Conservation (phyloP, 2,888 invertebrate genomes). For the Papilio demoleus region DNA sequence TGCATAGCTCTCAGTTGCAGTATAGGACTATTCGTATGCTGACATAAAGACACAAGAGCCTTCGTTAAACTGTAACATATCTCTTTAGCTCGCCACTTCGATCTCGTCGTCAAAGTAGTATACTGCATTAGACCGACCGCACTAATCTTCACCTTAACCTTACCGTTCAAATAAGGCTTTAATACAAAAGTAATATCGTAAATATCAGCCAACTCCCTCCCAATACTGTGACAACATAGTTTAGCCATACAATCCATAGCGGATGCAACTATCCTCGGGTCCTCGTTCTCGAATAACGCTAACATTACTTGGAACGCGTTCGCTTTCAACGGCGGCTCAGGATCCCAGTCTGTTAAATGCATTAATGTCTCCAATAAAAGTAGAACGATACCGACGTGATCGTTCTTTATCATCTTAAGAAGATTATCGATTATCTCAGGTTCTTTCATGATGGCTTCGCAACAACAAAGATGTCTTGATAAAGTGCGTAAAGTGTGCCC, state of each 20-base stretch:
- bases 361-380: constrained; percentile 67
- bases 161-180: constrained; percentile 48
- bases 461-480: constrained; percentile 59
- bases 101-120: constrained; percentile 67
- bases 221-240: constrained; percentile 70
- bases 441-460: constrained; percentile 59
- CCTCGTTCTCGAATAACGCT: constrained; percentile 56
- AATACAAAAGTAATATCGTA: constrained; percentile 64
- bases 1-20: constrained; percentile 67
- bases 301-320: constrained; percentile 72
- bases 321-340: constrained; percentile 59
- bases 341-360: constrained; percentile 67
- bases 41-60: constrained; percentile 57
- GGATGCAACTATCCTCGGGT: constrained; percentile 58
- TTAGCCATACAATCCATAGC: constrained; percentile 73
- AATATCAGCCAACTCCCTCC: constrained; percentile 64
- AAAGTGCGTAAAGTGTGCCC: constrained; percentile 64
- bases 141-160: constrained; percentile 61
- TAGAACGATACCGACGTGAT: constrained; percentile 65
- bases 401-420: constrained; percentile 69
- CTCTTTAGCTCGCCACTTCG: constrained; percentile 75
- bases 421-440: constrained; percentile 63
- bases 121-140: constrained; percentile 64
- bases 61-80: constrained; percentile 57
- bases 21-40: constrained; percentile 57